Conservation (phyloP, 2,113 vertebrate genomes). For the Eudyptes chrysolophus region DNA sequence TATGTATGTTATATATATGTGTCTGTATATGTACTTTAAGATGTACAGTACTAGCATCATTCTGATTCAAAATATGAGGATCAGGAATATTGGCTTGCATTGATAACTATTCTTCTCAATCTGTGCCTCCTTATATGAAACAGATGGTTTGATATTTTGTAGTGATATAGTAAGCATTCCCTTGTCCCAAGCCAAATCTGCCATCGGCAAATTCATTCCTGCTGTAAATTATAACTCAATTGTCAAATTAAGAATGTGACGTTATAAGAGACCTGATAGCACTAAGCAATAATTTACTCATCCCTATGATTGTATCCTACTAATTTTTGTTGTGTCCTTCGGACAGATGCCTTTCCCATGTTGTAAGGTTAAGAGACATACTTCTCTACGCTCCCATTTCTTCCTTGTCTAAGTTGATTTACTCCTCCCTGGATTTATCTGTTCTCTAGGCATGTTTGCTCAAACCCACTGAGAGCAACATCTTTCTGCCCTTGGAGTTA, state of each 20-base stretch:
- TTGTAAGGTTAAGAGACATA: slow-evolving; percentile 17
- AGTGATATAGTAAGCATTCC: slow-evolving; percentile 7
- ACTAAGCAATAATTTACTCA: slow-evolving; percentile 46
- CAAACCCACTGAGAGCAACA: slow-evolving; percentile 1
- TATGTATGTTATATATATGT: neutral
- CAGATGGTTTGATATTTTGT: slow-evolving; percentile 59
- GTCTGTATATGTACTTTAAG: neutral
- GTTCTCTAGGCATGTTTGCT: slow-evolving; percentile 17
- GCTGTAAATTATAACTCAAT: slow-evolving; percentile 57
- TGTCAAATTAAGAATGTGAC: slow-evolving; percentile 51
- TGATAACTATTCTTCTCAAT: slow-evolving; percentile 14
- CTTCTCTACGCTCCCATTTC: slow-evolving; percentile 14
- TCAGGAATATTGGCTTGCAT: neutral
- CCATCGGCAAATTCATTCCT: slow-evolving; percentile 27
- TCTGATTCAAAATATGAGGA: neutral
- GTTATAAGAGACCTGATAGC: slow-evolving; percentile 44
- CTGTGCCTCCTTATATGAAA: slow-evolving; percentile 6
- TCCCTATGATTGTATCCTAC: slow-evolving; percentile 13
- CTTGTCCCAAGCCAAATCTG: slow-evolving; percentile 17
- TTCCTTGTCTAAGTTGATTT: slow-evolving; percentile 44
- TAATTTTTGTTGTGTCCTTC: slow-evolving; percentile 62
- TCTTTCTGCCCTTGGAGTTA: slow-evolving; percentile 25
- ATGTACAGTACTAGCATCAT: neutral
- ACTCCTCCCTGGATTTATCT: slow-evolving; percentile 23
- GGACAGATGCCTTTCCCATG: slow-evolving; percentile 25